Conservation (phyloP, 1,140 invertebrate species). For the Platyscapa corneri region DNA sequence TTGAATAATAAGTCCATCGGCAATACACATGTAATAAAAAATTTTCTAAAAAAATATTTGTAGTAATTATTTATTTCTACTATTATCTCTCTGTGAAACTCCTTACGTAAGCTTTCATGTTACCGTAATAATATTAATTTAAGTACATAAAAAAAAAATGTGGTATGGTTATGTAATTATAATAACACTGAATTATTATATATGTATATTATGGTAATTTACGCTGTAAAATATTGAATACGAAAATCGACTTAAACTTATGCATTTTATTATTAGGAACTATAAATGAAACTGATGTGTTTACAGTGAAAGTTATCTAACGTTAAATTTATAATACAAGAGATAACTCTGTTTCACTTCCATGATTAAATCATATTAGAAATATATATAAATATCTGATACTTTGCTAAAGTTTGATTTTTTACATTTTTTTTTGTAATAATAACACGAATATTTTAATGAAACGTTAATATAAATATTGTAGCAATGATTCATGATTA, state of each 20-base stretch:
- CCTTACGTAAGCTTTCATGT: neutral
- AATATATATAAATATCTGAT: neutral
- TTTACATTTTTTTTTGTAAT: neutral
- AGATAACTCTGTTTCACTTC: neutral
- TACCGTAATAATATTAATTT: conserved; percentile 12
- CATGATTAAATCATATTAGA: neutral
- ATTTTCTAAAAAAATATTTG: neutral
- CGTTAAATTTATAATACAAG: neutral
- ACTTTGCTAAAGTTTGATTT: neutral
- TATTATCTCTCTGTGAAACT: neutral
- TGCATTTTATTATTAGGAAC: neutral
- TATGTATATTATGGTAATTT: conserved; percentile 11
- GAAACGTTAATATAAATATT: neutral
- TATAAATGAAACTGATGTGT: neutral
- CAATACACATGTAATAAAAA: conserved; percentile 24
- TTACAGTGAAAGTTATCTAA: neutral
- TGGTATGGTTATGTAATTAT: neutral
- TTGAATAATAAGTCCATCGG: neutral
- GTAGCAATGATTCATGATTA: conserved; percentile 7
- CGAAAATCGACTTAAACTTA: neutral
- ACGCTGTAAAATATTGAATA: neutral
- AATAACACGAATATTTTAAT: conserved; percentile 18
- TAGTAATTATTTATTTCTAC: neutral
- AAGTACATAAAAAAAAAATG: neutral
- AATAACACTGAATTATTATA: conserved; percentile 16